Evolutionary conservation across 1,140 invertebrate genomes (phyloP).

Genomic region (Pseudomyrmex pallidus): DNA sequence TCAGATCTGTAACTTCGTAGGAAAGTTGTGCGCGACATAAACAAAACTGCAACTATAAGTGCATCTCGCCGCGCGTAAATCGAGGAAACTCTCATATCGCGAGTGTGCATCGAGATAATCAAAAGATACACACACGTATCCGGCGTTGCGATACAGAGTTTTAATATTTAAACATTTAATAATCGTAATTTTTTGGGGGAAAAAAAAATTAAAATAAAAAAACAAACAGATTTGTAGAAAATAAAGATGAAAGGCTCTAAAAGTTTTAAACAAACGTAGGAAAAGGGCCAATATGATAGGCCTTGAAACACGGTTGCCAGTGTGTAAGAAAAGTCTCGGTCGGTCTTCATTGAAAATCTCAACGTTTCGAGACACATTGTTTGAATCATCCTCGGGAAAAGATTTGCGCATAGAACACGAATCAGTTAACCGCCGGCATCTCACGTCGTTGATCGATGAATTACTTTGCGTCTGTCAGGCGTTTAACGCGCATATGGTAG

Average conservation of each 20-base stretch:
- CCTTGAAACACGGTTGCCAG: too few relatives aligned
- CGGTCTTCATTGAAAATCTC: too few relatives aligned
- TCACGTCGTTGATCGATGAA: slow-evolving; percentile 27
- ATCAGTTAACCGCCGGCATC: background rate
- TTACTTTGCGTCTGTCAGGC: slow-evolving; percentile 10
- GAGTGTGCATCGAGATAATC: background rate
- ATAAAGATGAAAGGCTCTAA: too few relatives aligned
- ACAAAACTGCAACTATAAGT: slow-evolving; percentile 4
- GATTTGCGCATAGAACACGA: background rate
- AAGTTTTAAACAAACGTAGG: too few relatives aligned
- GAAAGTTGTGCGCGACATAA: slow-evolving; percentile 17
- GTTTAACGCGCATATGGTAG: slow-evolving; percentile 15
- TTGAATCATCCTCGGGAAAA: background rate
- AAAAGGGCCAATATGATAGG: too few relatives aligned
- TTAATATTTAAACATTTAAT: too few relatives aligned
- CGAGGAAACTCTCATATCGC: background rate
- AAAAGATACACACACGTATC: background rate
- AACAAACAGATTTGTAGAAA: too few relatives aligned
- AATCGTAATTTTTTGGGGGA: background rate
- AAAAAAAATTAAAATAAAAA: background rate
- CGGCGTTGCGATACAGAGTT: background rate
- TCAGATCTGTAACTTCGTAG: background rate
- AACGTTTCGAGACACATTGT: too few relatives aligned
- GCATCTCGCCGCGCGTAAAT: background rate
- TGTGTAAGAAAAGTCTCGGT: too few relatives aligned